Base-by-base conservation (phyloP, 1,140 invertebrate species). In the Cotesia typhae region DNA sequence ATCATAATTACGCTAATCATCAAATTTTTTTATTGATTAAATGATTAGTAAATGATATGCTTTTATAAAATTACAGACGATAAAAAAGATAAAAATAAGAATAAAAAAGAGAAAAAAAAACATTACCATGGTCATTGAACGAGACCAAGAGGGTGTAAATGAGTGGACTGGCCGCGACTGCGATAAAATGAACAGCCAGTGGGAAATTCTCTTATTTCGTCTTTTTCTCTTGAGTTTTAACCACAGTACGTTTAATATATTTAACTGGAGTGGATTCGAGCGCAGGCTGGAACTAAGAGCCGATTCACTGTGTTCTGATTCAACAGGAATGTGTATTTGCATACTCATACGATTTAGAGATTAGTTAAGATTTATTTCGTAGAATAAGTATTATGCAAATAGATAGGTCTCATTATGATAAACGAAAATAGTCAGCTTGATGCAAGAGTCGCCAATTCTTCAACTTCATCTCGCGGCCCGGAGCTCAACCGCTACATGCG, bases 121-220 rank as follows among this genome's bases (percentile, higher is more conserved):
- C 5, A n/a, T 14, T 0, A 9, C 41, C 17, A n/a, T 63, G 36
- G 68, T 36, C 38, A 72, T 68, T 74, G 64, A 68, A 72, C 28
- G 76, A 79, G 79, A 78, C 79, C 79, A 78, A 76, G 79, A 75
- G 79, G 80, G 75, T 77, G 80, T 73, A 83, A 82, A 82, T 79
- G 80, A 81, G 79, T 79, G 80, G 80, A 80, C 74, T 77, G 78
- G 79, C 75, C 78, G 38, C 76, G 77, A 82, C 81, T 76, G 70
- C 78, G 74, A 70, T 70, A 72, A 68, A 79, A 77, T 73, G 74
- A 77, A 75, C 75, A 73, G 71, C 71, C 74, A 67, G 67, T 35
- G 52, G 64, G 65, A 14, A 28, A 68, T 67, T 71, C 73, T 74
- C 70, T 67, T 70, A 37, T 53, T 67, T 70, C 53, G 60, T 73